These are phyloP conservation scores for Serinus canaria DNA, from an alignment of 2,113 vertebrate species.

Conservation along the genomic window DNA sequence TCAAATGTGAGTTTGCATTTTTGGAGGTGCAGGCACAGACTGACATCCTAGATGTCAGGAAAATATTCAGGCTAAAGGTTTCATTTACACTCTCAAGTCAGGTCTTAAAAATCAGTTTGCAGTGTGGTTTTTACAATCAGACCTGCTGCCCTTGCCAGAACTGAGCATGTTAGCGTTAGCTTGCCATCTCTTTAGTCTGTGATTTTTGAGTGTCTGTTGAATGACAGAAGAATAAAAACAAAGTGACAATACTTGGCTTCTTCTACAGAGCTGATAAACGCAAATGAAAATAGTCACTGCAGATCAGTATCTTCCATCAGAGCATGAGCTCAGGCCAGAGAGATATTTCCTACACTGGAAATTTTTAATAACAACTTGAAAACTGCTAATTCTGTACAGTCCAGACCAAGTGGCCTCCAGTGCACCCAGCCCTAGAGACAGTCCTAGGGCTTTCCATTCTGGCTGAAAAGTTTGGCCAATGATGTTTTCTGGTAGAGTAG, in stretches of 20 bases:
- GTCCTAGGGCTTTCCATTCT: neutral
- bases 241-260: neutral
- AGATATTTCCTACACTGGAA: neutral
- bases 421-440: neutral
- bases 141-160: neutral
- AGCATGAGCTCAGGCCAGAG: neutral
- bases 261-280: neutral
- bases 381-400: neutral
- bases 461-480: neutral
- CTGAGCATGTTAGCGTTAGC: neutral
- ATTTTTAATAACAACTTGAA: neutral
- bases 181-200: neutral
- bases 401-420: neutral
- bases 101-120: neutral
- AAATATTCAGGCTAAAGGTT: neutral
- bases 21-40: neutral
- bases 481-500: neutral
- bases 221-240: neutral
- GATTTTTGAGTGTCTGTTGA: neutral
- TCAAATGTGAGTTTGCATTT: neutral
- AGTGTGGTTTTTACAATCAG: neutral
- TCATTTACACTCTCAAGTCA: neutral
- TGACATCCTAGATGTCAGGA: neutral
- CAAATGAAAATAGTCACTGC: neutral
- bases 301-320: neutral